Conservation (phyloP, 2,113 vertebrate species). For the Pseudolaguvia tuberculata region DNA sequence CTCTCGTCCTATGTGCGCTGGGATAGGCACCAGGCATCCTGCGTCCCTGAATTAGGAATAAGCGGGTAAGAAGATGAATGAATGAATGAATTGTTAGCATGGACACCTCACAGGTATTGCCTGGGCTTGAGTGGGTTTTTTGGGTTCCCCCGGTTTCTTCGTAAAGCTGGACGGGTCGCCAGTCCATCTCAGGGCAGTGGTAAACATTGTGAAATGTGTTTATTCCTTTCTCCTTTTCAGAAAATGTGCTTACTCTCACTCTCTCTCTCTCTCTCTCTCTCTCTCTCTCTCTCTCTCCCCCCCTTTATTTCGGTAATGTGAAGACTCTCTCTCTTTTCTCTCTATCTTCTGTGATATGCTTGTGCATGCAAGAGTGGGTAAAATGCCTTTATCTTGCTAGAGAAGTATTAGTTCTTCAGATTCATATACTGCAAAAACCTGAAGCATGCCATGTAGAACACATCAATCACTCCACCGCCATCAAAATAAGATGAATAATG, state of each 20-base stretch:
- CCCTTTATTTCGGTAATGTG: constrained; percentile 49
- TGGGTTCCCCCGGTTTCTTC: no score
- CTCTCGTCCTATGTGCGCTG: no score
- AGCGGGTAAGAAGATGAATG: no score
- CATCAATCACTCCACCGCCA: constrained; percentile 52
- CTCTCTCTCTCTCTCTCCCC: constrained; percentile 46
- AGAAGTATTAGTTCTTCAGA: constrained; percentile 71
- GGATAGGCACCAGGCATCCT: no score
- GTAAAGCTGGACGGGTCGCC: no score
- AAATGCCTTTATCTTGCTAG: constrained; percentile 70
- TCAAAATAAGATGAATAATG: constrained; percentile 69
- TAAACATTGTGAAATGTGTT: constrained; percentile 38
- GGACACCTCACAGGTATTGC: no score
- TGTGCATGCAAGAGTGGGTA: constrained; percentile 56
- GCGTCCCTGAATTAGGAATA: no score
- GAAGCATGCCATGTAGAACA: constrained; percentile 53
- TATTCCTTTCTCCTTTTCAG: constrained; percentile 19
- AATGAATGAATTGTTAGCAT: no score
- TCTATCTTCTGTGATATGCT: constrained; percentile 70
- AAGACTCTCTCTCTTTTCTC: constrained; percentile 53
- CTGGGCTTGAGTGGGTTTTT: no score
- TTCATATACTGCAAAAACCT: constrained; percentile 68
- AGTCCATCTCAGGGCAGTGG: no score
- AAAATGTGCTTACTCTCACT: no score
- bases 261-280: constrained; percentile 30